These are phyloP conservation scores for Arrhopalites spinosus DNA, from an alignment of 2,888 invertebrate genomes.

Conservation along the genomic window DNA sequence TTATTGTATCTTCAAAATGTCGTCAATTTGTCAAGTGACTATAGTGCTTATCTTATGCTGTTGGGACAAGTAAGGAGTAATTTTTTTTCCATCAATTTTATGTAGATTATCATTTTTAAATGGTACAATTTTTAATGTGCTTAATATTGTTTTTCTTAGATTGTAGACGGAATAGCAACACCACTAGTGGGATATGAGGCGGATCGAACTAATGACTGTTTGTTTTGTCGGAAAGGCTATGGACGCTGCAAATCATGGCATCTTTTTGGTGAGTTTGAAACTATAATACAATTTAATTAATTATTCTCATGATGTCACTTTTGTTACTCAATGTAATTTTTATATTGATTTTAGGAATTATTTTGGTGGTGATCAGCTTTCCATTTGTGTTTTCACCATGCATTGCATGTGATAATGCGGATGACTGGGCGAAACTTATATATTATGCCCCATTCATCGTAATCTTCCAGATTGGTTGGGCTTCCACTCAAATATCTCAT, in stretches of 20 bases:
- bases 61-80: slow-evolving; percentile 66
- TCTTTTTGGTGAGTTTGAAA: slow-evolving; percentile 71
- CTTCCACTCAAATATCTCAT: slow-evolving; percentile 87
- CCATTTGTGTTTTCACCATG: slow-evolving; percentile 86
- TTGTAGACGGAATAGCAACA: slow-evolving; percentile 83
- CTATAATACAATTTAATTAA: no score
- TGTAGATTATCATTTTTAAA: not conserved
- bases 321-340: no score
- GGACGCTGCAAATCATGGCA: slow-evolving; percentile 89
- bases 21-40: slow-evolving; percentile 60
- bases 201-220: slow-evolving; percentile 71
- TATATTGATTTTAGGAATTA: slow-evolving; percentile 73
- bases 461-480: slow-evolving; percentile 72
- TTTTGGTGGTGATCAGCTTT: slow-evolving; percentile 77
- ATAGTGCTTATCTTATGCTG: slow-evolving; percentile 70
- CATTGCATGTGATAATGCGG: slow-evolving; percentile 66
- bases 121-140: not conserved
- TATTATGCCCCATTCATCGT: slow-evolving; percentile 78
- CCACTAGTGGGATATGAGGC: slow-evolving; percentile 83
- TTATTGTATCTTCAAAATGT: slow-evolving; percentile 77
- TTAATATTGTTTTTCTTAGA: slow-evolving; percentile 60
- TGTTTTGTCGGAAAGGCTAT: slow-evolving; percentile 68
- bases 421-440: slow-evolving; percentile 69
- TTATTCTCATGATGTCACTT: no score
- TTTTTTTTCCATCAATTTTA: not conserved